These are phyloP conservation scores for Watsonalla binaria DNA, from an alignment of 2,888 invertebrate genomes.

Conservation along the genomic window DNA sequence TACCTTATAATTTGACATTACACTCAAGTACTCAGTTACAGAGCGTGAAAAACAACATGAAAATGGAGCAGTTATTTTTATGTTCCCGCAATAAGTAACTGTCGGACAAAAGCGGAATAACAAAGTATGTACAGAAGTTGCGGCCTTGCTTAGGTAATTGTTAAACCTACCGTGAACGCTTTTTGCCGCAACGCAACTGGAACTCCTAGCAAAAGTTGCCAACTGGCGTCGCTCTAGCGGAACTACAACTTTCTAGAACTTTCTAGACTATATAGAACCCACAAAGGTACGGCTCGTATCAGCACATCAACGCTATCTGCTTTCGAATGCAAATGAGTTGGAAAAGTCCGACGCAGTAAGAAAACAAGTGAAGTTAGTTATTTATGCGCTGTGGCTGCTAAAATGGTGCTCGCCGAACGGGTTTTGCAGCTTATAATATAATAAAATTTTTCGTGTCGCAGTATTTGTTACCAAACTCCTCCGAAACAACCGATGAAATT, in stretches of 20 bases:
- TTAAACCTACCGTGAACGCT: constrained; percentile 74
- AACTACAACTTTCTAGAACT: constrained; percentile 57
- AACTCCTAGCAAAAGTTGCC: constrained; percentile 65
- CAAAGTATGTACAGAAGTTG: constrained; percentile 45
- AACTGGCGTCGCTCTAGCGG: constrained; percentile 56
- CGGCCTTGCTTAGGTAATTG: constrained; percentile 73
- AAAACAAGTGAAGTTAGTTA: constrained; percentile 49
- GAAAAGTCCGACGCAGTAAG: constrained; percentile 72
- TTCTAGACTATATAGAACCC: constrained; percentile 68
- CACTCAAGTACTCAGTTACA: no score
- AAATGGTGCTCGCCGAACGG: constrained; percentile 37
- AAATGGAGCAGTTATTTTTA: constrained; percentile 6
- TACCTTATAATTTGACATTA: no score
- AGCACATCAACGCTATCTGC: constrained; percentile 74
- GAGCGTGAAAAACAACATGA: not conserved
- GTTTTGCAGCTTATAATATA: no score
- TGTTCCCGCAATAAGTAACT: constrained; percentile 17
- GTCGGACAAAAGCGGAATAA: constrained; percentile 43
- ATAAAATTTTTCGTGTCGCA: no score
- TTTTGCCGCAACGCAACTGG: constrained; percentile 74
- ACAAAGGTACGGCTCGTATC: constrained; percentile 71
- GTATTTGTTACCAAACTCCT: no score
- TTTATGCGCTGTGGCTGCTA: constrained; percentile 19
- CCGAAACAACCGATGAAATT: no score
- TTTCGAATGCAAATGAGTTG: constrained; percentile 78